phyloP scores from a whole-genome alignment of 2,113 vertebrate genomes.

The Bungarus multicinctus region DNA sequence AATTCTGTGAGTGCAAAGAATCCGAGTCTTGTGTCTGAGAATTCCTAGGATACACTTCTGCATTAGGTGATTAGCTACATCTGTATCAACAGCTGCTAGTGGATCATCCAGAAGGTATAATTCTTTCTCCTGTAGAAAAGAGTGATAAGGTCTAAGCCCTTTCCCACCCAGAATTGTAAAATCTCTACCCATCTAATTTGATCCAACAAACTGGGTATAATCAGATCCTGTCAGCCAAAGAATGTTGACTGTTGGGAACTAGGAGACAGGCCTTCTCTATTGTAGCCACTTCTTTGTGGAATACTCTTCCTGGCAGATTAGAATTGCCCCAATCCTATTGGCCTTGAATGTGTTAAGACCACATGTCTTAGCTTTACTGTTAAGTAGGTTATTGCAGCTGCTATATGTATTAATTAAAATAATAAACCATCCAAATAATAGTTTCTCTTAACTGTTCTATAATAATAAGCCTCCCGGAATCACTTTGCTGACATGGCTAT shows the following conservation, averaged over 20 bases:
- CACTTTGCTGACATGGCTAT: background rate
- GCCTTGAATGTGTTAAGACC: background rate
- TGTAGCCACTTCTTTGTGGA: background rate
- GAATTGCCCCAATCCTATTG: background rate
- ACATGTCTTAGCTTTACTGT: background rate
- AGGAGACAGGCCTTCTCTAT: background rate
- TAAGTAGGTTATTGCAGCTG: background rate
- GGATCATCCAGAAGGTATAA: slow-evolving; percentile 95
- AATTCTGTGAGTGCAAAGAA: slow-evolving; percentile 91
- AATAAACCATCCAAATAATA: background rate
- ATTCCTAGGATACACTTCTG: slow-evolving; percentile 84
- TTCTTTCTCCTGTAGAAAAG: slow-evolving; percentile 81
- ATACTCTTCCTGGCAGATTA: background rate
- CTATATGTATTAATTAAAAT: background rate
- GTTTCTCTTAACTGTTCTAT: background rate
- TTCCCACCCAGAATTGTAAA: background rate
- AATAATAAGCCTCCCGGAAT: background rate
- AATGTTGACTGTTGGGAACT: background rate
- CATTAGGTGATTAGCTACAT: slow-evolving; percentile 91
- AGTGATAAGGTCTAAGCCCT: background rate
- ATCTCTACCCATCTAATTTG: background rate
- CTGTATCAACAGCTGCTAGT: slow-evolving; percentile 89
- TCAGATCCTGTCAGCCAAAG: background rate
- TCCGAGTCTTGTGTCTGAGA: slow-evolving; percentile 83
- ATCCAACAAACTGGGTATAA: background rate